Conservation (phyloP, 2,888 invertebrate species). For the Lampropteryx suffumata region DNA sequence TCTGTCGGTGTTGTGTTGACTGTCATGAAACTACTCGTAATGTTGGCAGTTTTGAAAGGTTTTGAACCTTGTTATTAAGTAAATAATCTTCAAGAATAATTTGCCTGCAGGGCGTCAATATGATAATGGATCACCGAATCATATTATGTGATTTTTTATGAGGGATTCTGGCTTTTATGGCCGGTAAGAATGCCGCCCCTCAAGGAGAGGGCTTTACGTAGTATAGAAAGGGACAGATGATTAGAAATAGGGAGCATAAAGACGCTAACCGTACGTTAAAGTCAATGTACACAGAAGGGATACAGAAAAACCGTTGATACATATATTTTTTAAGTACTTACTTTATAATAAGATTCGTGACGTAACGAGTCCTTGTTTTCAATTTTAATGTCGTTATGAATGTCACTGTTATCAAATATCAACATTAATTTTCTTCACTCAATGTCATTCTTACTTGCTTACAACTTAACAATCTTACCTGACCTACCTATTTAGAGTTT, state of each 20-base stretch:
- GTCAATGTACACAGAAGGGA: constrained; percentile 22
- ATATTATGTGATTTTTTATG: constrained; percentile 50
- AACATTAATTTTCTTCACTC: no score
- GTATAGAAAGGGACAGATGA: constrained; percentile 42
- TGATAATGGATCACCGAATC: constrained; percentile 37
- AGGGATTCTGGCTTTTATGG: constrained; percentile 47
- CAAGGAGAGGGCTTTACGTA: constrained; percentile 31
- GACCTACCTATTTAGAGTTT: no score
- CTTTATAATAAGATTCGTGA: constrained; percentile 4
- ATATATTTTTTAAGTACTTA: no score
- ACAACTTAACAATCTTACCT: no score
- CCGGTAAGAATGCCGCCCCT: constrained; percentile 42
- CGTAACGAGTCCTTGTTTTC: constrained; percentile 6
- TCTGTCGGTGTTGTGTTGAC: constrained; percentile 9
- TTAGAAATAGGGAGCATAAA: constrained; percentile 39
- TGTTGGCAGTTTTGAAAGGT: neutral
- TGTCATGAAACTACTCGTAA: constrained; percentile 6
- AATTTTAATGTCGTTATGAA: constrained; percentile 14
- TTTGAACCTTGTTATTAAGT: neutral
- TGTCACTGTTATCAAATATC: neutral
- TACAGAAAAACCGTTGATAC: constrained; percentile 33
- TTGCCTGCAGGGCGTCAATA: constrained; percentile 14
- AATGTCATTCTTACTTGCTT: no score
- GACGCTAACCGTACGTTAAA: constrained; percentile 32
- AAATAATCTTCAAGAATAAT: neutral